Conservation (phyloP, 2,797 vertebrate genomes). For the Gambelia wislizenii region DNA sequence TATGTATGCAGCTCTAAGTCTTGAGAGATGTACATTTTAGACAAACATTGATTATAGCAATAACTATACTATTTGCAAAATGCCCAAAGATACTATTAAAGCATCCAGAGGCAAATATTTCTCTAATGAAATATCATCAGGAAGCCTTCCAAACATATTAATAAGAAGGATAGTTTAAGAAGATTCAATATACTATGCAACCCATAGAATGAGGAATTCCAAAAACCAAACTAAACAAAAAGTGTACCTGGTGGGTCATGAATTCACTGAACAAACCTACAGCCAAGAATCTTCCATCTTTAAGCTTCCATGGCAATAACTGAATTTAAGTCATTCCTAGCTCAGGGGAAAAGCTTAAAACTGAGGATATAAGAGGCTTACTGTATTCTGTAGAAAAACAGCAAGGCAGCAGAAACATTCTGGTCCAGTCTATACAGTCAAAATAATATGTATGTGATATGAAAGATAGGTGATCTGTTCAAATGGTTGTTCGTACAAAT, state of each 20-base stretch:
- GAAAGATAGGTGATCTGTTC: too few species aligned
- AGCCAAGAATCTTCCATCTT: neutral
- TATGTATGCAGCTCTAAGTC: neutral
- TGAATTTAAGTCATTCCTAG: neutral
- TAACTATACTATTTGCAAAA: conserved; percentile 22
- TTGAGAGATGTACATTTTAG: conserved; percentile 18
- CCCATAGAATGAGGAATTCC: neutral
- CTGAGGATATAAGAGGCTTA: neutral
- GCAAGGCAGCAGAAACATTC: too few species aligned
- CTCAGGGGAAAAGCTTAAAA: neutral
- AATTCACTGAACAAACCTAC: neutral
- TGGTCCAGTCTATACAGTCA: too few species aligned
- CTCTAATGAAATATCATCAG: conserved; percentile 25
- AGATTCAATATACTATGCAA: conserved; percentile 13
- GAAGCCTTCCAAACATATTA: conserved; percentile 32
- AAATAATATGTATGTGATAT: too few species aligned
- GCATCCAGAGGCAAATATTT: conserved; percentile 36
- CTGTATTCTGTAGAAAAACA: too few species aligned
- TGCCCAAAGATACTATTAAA: neutral
- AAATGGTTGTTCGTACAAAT: too few species aligned
- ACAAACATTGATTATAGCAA: conserved; percentile 38
- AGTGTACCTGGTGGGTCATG: too few species aligned
- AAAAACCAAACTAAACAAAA: neutral
- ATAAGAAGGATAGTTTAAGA: neutral
- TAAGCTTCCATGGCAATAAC: neutral